Percentiles rank a stretch among this genome's conserved stretches.
Conservation (phyloP, 1,140 invertebrate genomes). For the Linepithema humile region DNA sequence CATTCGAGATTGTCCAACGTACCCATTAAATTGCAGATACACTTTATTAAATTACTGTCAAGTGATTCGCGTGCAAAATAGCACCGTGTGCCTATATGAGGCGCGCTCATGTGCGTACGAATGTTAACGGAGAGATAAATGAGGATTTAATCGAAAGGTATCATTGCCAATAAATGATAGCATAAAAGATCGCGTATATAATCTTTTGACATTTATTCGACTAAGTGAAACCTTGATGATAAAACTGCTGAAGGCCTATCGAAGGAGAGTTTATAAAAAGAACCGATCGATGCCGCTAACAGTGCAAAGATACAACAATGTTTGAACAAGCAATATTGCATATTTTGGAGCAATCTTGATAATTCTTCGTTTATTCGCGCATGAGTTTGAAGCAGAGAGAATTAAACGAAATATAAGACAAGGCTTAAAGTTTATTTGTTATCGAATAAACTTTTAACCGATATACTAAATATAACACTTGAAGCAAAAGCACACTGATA, state of each 20-base stretch:
- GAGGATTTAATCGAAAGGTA: not conserved
- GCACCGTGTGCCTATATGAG: too few species aligned
- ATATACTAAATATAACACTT: not conserved
- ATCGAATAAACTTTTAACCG: too few species aligned
- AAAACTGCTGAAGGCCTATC: not conserved
- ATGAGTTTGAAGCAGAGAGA: too few species aligned
- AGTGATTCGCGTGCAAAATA: slow-evolving; percentile 4
- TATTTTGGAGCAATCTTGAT: not conserved
- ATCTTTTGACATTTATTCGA: not conserved
- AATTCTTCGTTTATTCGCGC: not conserved
- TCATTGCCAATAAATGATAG: slow-evolving; percentile 3
- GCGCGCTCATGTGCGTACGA: not conserved
- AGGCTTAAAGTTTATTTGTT: too few species aligned
- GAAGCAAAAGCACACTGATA: not conserved
- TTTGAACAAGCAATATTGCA: not conserved
- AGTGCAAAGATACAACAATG: not conserved
- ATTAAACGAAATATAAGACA: too few species aligned
- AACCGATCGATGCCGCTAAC: not conserved
- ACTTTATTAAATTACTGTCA: slow-evolving; percentile 26
- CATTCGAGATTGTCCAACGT: not conserved
- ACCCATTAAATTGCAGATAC: not conserved
- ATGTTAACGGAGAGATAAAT: not conserved
- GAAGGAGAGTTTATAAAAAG: slow-evolving; percentile 28
- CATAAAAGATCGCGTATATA: not conserved
- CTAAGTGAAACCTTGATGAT: not conserved